Conservation (phyloP, 2,113 vertebrate species). For the Otus sunia region DNA sequence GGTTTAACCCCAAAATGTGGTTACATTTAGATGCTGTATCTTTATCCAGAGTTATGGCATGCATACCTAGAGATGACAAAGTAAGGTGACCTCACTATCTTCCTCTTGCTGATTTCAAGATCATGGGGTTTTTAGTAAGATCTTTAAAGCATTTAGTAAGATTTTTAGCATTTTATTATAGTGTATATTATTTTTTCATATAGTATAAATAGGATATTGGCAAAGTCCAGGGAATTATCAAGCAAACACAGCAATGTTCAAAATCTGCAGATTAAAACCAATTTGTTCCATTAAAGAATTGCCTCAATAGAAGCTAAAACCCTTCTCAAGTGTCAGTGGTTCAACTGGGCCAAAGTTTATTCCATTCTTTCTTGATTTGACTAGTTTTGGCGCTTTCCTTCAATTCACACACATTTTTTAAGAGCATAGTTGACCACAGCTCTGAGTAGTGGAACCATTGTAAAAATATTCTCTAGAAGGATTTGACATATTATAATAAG, state of each 20-base stretch:
- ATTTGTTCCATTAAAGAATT: not conserved
- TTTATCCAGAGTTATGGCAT: not conserved
- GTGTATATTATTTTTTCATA: not conserved
- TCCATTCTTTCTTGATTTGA: not conserved
- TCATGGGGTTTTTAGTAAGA: not conserved
- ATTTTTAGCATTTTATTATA: not conserved
- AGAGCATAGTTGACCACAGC: not conserved
- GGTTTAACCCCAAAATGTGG: not conserved
- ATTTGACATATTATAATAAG: not conserved
- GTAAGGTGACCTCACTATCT: not conserved
- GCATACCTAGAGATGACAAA: too few species aligned
- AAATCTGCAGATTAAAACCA: not conserved
- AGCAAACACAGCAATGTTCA: not conserved
- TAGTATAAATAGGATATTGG: not conserved
- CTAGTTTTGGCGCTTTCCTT: not conserved
- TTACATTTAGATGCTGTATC: not conserved
- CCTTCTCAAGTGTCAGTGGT: not conserved
- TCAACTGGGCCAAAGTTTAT: not conserved
- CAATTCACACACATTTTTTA: not conserved
- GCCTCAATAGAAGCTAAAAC: not conserved
- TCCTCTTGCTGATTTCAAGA: not conserved
- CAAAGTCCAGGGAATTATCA: not conserved
- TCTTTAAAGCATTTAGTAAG: not conserved
- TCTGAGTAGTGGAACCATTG: not conserved
- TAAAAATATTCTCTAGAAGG: not conserved